Percentiles rank a stretch among this genome's conserved stretches.
Conservation (phyloP, 2,113 vertebrate genomes). For the Ctenodactylus gundi region DNA sequence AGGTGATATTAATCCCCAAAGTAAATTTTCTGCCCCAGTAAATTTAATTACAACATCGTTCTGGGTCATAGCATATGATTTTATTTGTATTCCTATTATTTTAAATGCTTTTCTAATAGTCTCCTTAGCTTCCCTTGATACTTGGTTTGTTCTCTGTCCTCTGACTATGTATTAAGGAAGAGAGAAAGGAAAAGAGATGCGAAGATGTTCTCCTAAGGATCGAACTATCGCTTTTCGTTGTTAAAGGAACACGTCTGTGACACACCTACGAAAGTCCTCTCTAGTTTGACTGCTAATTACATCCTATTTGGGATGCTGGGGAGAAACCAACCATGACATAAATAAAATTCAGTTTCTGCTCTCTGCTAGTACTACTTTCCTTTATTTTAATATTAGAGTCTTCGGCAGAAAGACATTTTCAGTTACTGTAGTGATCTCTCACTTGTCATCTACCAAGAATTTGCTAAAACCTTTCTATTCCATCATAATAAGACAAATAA, state of each 20-base stretch:
- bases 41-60: conserved; percentile 71
- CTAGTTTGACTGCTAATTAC: conserved; percentile 24
- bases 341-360: conserved; percentile 15
- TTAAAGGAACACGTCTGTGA: conserved; percentile 8
- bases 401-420: neutral
- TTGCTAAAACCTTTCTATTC: neutral
- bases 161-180: neutral
- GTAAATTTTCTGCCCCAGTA: conserved; percentile 73
- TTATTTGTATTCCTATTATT: conserved; percentile 66
- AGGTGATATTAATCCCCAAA: conserved; percentile 68
- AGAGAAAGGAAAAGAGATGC: neutral
- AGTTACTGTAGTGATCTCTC: neutral
- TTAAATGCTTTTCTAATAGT: conserved; percentile 51
- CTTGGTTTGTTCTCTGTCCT: conserved; percentile 7
- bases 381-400: neutral
- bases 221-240: neutral
- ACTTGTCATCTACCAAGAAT: neutral
- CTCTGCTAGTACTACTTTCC: neutral
- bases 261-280: neutral
- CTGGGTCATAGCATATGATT: conserved; percentile 61
- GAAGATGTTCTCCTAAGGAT: neutral
- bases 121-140: conserved; percentile 27
- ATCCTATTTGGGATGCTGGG: neutral
- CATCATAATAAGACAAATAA: neutral
- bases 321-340: conserved; percentile 22